phyloP scores from a whole-genome alignment of 2,888 invertebrate species.

The Sycophila texana region DNA sequence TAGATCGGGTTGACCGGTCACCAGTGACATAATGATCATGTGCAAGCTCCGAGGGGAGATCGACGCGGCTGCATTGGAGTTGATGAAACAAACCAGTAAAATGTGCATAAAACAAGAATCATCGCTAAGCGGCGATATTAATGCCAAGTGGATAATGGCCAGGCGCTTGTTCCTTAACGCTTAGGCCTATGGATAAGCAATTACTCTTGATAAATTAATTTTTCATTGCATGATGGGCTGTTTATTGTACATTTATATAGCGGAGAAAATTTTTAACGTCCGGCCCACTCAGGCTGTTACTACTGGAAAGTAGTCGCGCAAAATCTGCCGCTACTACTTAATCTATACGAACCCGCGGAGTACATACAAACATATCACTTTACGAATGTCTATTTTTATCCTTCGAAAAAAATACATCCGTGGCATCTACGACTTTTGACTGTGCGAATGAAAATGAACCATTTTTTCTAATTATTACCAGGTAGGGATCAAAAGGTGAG shows the following conservation, averaged over 20 bases:
- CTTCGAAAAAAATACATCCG: no score
- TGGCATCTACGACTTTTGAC: no score
- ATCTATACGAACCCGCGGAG: no score
- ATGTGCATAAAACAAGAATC: conserved; percentile 44
- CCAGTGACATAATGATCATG: conserved; percentile 34
- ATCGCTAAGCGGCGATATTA: conserved; percentile 28
- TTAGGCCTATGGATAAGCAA: conserved; percentile 16
- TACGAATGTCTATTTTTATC: no score
- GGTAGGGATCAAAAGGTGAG: no score
- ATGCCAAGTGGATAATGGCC: conserved; percentile 49
- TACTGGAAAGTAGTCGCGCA: neutral
- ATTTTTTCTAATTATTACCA: no score
- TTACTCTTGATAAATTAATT: conserved; percentile 23
- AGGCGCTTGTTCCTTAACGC: neutral
- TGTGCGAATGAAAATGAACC: no score
- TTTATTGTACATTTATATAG: neutral
- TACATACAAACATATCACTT: no score
- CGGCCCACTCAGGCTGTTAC: neutral
- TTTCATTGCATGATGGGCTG: conserved; percentile 29
- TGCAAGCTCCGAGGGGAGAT: neutral
- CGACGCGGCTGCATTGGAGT: neutral
- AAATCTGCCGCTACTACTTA: no score
- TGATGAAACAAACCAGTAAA: conserved; percentile 41
- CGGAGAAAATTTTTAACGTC: neutral
- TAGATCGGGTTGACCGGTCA: neutral